Evolutionary conservation across 2,113 vertebrate species (phyloP), one percentile per base, ranked within the genome.

Genomic region (Tetraodon nigroviridis): DNA sequence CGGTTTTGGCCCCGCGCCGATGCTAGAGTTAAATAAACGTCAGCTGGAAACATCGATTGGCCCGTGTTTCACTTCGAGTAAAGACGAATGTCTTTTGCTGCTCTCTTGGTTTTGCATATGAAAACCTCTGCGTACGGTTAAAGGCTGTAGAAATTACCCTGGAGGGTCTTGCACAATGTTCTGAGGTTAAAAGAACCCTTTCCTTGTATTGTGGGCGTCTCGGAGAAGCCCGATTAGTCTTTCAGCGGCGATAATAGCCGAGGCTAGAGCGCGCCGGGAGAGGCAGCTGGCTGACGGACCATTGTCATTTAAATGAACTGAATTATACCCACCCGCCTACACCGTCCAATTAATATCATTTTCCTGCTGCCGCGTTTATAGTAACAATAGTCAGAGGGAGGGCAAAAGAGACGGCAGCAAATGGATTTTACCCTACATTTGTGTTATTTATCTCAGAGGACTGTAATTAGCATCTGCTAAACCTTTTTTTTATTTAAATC

Each of bases 251-350:
- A 85, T 88, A 89, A 89, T 85, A 66, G 84, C 66, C 20, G 72
- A 76, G 81, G 82, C 85, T 75, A 78, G 79, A 81, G 83, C 75
- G 79, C n/a, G 69, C 78, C 83, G 82, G 75, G 84, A 86, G 81
- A 87, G 74, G 80, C 82, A 86, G 76, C 79, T 86, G 82, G 78
- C 79, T 84, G 81, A 80, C 85, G 79, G 20, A 71, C 73, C 56
- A 87, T 87, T 89, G 83, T 90, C 80, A 89, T 89, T 86, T 59
- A 86, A 87, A 88, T 82, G 59, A 87, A 61, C 32, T 71, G 74
- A 77, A 82, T 84, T 81, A 70, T 76, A 70, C 67, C 58, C 71
- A 67, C 84, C 69, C 45, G 18, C 79, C 72, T 73, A 84, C 75
- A 66, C 19, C 32, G 58, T 71, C 76, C 55, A 83, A 86, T 88